These are phyloP conservation scores for Druceiella hillmani DNA, from an alignment of 2,888 invertebrate species.

Conservation along the genomic window DNA sequence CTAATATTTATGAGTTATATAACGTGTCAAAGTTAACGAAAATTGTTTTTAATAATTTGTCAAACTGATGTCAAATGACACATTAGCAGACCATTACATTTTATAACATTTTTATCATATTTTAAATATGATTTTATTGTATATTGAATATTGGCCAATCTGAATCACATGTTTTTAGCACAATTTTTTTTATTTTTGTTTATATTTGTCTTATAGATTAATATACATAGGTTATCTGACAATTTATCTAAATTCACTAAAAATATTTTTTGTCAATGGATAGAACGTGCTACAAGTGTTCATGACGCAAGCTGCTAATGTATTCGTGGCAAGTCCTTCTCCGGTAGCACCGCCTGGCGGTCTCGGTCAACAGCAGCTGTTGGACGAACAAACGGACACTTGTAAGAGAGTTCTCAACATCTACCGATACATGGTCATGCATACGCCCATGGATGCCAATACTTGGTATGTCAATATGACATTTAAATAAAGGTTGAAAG, in stretches of 20 bases:
- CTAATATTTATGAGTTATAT: too few species aligned
- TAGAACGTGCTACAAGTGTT: slow-evolving; percentile 81
- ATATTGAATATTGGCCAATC: too few species aligned
- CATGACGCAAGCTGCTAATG: slow-evolving; percentile 92
- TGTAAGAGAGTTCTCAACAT: slow-evolving; percentile 95
- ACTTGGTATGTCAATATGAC: slow-evolving; percentile 67
- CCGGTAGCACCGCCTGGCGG: slow-evolving; percentile 47
- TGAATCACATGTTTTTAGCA: too few species aligned
- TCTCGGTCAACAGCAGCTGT: slow-evolving; percentile 55
- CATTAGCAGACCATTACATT: too few species aligned
- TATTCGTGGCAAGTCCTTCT: slow-evolving; percentile 70
- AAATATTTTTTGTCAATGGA: too few species aligned
- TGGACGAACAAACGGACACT: slow-evolving; percentile 92
- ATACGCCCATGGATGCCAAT: slow-evolving; percentile 83
- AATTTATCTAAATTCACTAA: not conserved
- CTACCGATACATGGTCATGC: slow-evolving; percentile 96
- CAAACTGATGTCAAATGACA: too few species aligned
- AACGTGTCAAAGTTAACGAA: too few species aligned
- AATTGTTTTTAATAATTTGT: too few species aligned
- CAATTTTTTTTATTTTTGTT: too few species aligned
- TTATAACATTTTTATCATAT: too few species aligned
- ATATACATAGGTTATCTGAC: slow-evolving; percentile 4
- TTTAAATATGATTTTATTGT: too few species aligned
- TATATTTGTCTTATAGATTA: too few species aligned
- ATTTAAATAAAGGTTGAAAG: not conserved